Conservation (phyloP, 2,113 vertebrate species). For the Prolemur simus region DNA sequence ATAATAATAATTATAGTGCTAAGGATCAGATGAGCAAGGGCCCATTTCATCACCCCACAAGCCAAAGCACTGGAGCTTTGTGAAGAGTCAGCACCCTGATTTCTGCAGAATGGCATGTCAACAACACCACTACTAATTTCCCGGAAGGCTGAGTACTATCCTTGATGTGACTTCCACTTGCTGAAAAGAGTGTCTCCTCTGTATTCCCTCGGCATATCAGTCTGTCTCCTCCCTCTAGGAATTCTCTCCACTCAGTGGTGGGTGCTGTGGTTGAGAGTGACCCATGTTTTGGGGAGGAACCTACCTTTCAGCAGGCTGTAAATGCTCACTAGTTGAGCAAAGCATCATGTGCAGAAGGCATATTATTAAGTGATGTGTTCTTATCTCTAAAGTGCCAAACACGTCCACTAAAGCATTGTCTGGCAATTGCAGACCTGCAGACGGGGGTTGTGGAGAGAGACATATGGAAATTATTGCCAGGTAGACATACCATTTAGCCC, state of each 20-base stretch:
- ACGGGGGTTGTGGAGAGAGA: background rate
- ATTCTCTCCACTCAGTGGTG: background rate
- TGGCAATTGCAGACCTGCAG: background rate
- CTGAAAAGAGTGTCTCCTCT: background rate
- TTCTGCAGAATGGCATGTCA: constrained; percentile 14
- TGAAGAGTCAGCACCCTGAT: background rate
- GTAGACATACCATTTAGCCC: background rate
- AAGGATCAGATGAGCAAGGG: background rate
- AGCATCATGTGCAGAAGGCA: background rate
- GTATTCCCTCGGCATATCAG: background rate
- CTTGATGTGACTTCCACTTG: background rate
- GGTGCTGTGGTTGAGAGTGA: background rate
- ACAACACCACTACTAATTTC: background rate
- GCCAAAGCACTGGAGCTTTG: background rate
- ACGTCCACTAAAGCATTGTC: background rate
- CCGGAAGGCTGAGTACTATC: background rate
- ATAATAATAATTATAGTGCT: background rate
- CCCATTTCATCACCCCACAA: background rate
- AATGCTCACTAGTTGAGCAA: constrained; percentile 16
- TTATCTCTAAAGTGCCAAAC: constrained; percentile 39
- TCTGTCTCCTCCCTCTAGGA: background rate
- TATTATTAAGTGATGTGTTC: constrained; percentile 37
- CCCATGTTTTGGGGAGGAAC: background rate
- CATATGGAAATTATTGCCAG: background rate
- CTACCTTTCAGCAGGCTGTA: background rate